phyloP scores from a whole-genome alignment of 2,113 vertebrate species.

The Tetraodon nigroviridis region DNA sequence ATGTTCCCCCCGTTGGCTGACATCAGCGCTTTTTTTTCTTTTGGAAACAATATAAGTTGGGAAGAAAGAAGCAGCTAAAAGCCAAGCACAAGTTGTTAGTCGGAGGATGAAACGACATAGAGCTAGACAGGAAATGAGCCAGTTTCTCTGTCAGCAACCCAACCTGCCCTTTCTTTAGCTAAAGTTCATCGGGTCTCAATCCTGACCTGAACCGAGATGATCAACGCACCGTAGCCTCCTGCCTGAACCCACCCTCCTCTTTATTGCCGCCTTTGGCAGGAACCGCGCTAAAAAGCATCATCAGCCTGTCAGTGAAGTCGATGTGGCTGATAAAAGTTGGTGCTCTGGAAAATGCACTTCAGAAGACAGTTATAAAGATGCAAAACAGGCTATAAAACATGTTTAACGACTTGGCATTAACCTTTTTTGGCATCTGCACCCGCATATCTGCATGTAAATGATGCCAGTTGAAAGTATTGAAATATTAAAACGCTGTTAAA shows the following conservation, averaged over 20 bases:
- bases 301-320: constrained; percentile 51
- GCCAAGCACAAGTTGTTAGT: no score
- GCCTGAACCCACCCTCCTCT: constrained; percentile 14
- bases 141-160: no score
- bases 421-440: constrained; percentile 17
- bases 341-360: constrained; percentile 27
- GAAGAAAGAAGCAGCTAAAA: no score
- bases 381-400: constrained; percentile 46
- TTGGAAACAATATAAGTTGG: no score
- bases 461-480: constrained; percentile 27
- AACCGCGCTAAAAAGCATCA: constrained; percentile 58
- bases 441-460: constrained; percentile 36
- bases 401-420: constrained; percentile 51
- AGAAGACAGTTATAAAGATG: constrained; percentile 48
- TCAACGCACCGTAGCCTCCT: constrained; percentile 20
- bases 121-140: no score
- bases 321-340: constrained; percentile 49
- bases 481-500: constrained; percentile 26
- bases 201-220: constrained; percentile 23
- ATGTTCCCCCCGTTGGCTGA: neutral
- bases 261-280: constrained; percentile 51
- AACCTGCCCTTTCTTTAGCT: constrained; percentile 15
- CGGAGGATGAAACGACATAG: no score
- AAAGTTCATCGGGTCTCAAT: constrained; percentile 12
- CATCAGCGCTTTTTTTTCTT: no score